Evolutionary conservation across 2,797 vertebrate genomes (phyloP), one percentile per base, ranked within the genome.

Genomic region (Siniperca obscura): DNA sequence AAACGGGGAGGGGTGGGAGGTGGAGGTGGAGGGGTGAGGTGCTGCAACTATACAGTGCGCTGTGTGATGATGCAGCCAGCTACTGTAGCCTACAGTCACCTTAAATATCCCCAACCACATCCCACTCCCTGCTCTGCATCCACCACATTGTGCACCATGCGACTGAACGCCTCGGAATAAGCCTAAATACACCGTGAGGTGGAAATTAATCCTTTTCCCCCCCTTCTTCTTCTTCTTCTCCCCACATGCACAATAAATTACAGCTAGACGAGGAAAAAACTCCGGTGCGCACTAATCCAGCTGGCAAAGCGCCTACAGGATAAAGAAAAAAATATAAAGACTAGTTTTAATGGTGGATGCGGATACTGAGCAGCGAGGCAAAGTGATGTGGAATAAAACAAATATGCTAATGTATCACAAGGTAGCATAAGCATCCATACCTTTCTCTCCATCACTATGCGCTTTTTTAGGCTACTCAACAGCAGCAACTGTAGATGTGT

Each of bases 371-470:
- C 84, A 77, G 77, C 74, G 42, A 30, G 46, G 44, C 82, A 85
- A 83, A 85, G 84, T 88, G 85, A 74, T 84, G 85, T 27, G 74
- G 78, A 71, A 86, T 84, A 81, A 87, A 88, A 91, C 78, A 91
- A 90, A 83, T 11, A 69, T 76, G 79, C 70, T 72, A 88, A 83
- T 69, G 81, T 67, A 74, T 44, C 72, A 78, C 57, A 80, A 73
- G 80, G 92, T 82, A 87, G 90, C 84, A 88, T 44, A 81, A 88
- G 81, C 92, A 89, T 86, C 91, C 95, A 72, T 96, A 96, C 96
- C 96, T 96, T 96, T 91, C 95, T 96, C 94, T 96, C 96, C 96
- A 96, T 96, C 92, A 90, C 93, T 92, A 76, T 90, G 87, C 90
- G 91, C 89, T 87, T 81, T 86, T 86, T 76, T 17, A 57, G 86